Percentiles rank a stretch among this genome's conserved stretches.
These are phyloP conservation scores for Drosophila meridionalis DNA, from an alignment of 2,888 invertebrate genomes.

Conservation along the genomic window DNA sequence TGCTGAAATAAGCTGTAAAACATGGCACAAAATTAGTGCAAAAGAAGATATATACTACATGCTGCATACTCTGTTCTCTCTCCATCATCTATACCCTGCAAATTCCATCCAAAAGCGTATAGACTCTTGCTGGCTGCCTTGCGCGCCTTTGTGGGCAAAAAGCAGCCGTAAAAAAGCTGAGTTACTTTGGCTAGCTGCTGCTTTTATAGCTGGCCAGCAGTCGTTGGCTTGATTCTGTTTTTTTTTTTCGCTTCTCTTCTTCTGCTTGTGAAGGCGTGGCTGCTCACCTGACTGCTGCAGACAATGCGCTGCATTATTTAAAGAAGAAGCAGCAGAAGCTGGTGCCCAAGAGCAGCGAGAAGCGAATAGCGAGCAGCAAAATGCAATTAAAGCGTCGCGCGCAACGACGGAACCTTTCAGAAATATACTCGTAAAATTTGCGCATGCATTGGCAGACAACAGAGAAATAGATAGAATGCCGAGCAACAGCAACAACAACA, in stretches of 20 bases:
- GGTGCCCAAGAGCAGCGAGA: slow-evolving; percentile 38
- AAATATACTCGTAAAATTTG: slow-evolving; percentile 74
- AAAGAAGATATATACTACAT: neutral
- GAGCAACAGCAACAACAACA: slow-evolving; percentile 12
- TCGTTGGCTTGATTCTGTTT: slow-evolving; percentile 23
- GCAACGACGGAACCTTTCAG: slow-evolving; percentile 65
- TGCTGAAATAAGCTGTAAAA: neutral
- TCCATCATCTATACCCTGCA: neutral
- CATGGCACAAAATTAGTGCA: neutral
- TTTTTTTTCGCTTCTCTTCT: neutral
- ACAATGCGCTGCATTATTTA: slow-evolving; percentile 80
- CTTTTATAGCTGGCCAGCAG: slow-evolving; percentile 62
- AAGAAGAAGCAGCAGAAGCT: slow-evolving; percentile 31
- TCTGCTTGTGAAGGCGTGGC: slow-evolving; percentile 1
- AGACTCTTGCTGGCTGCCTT: neutral
- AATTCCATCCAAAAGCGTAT: neutral
- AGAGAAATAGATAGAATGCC: slow-evolving; percentile 30
- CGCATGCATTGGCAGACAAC: slow-evolving; percentile 71
- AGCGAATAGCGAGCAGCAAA: slow-evolving; percentile 36
- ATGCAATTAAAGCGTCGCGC: slow-evolving; percentile 77
- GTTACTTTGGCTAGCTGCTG: slow-evolving; percentile 39
- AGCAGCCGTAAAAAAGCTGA: slow-evolving; percentile 55
- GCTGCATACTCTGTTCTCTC: too few species aligned
- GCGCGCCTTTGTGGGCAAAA: neutral
- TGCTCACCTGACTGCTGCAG: slow-evolving; percentile 63